Base-by-base conservation (phyloP, 2,797 vertebrate genomes). In the Carcharodon carcharias region DNA sequence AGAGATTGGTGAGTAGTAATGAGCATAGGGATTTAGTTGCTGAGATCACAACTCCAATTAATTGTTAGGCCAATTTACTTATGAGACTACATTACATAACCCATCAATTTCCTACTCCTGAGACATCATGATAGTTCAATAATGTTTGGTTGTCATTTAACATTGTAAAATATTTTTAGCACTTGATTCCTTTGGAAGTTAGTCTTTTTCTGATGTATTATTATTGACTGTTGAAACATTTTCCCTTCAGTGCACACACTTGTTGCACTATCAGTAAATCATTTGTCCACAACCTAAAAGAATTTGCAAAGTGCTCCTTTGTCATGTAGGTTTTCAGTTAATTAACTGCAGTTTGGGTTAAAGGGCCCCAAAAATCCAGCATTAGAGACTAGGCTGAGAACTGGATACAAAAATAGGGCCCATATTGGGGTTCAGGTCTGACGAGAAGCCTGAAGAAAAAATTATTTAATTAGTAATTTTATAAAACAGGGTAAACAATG, bases 11-110 rank as follows among this genome's bases (percentile, higher is more conserved):
- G 31, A 77, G 31, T 95, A 77, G 45, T 95, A 95, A 77, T 95
- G 69, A 95, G 94, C 31, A 73, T 73, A 18, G 67, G 69, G 69
- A 95, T 95, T 95, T 58, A 95, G 69, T 95, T 95, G 45, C 94
- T 77, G 67, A 56, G 94, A 95, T 95, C 69, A 54, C 14, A 56
- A 56, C 31, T 95, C 69, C 50, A 95, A 77, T 73, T 77, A 95
- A 77, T 95, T 77, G 45, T 69, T 35, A 16, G 31, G 71, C 73
- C 54, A 73, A 35, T 8, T 56, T 54, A 77, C 26, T 58, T 92
- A 31, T n/a, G 65, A 21, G 69, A 77, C 77, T 95, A 35, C 31
- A 92, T 61, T 63, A 63, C 45, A 56, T 95, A 95, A 95, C 18
- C 56, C 35, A 71, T 77, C 50, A 95, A 56, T 95, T 54, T 95